Base-by-base conservation (phyloP, 2,888 invertebrate genomes). In the Steinernema hermaphroditum region DNA sequence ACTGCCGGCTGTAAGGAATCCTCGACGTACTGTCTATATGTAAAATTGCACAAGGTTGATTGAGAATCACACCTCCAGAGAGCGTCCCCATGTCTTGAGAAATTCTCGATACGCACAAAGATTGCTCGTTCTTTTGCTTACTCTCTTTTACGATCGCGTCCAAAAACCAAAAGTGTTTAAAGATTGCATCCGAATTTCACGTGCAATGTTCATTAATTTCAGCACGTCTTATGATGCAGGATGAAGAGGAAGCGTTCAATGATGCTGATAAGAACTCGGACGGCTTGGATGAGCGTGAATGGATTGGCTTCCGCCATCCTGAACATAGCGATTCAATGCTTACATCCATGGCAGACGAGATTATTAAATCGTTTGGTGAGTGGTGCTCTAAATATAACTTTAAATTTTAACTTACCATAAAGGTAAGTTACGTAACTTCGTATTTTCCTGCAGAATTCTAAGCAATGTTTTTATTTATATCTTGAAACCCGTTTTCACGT, bases 261-360 rank as follows among this genome's bases (percentile, higher is more conserved):
- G 44, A 74, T 29, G 77, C 82, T 24, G 82, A 82, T 72, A 74
- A 77, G 0, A 77, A 80, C 54, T 34, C 70, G 2, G 77, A 82
- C 54, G 81, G 80, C 16, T 50, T 81, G 50, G 79, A 80, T 46
- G 71, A 73, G n/a, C 50, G 74, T 22, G 81, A 81, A 73, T 82
- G 78, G 78, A 74, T 78, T 14, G 71, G 71, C 0, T 93, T 93
- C 86, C 91, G 92, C 0, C 93, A 93, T 88, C 93, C 93, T 0
- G 93, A 93, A 87, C 92, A 92, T 68, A 91, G 91, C 84, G 90
- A 91, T 49, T 89, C 91, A 2, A 91, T 91, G 82, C 88, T 92
- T 43, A 85, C 91, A 32, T 90, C 91, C 69, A 89, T 93, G 86
- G 92, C 92, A 1, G 91, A 92, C 79, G 92, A 93, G 84, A 89